These are phyloP conservation scores for Patiria pectinifera DNA, from an alignment of 53 echinoderm and acorn worm species.

Conservation along the genomic window DNA sequence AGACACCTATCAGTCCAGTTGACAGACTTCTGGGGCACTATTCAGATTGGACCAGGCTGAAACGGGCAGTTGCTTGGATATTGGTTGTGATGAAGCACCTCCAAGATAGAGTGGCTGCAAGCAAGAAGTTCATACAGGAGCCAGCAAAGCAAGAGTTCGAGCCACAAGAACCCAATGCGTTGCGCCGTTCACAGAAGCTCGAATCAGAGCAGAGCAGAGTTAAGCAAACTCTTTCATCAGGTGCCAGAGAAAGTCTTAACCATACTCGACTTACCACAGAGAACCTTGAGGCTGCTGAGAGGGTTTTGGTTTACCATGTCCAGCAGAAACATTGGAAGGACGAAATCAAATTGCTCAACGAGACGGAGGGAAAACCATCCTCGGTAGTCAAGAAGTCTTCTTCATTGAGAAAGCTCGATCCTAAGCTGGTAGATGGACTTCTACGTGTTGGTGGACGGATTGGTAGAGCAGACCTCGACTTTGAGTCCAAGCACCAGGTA, in stretches of 20 bases:
- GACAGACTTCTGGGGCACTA: not conserved
- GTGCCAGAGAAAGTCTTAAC: too few relatives aligned
- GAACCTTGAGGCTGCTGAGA: too few relatives aligned
- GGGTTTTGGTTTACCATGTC: too few relatives aligned
- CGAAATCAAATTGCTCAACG: slow-evolving; percentile 10
- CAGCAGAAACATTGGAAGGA: not conserved
- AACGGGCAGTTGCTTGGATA: slow-evolving; percentile 63
- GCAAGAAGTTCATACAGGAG: slow-evolving; percentile 15
- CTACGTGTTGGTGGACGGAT: slow-evolving; percentile 60
- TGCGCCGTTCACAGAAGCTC: too few relatives aligned
- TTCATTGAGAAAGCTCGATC: slow-evolving; percentile 29
- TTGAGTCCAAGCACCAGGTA: slow-evolving; percentile 51
- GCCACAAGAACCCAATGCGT: too few relatives aligned
- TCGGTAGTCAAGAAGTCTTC: slow-evolving; percentile 15
- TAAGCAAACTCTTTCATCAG: too few relatives aligned
- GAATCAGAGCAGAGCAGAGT: too few relatives aligned
- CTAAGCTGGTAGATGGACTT: slow-evolving; percentile 20
- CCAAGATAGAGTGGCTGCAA: slow-evolving; percentile 9
- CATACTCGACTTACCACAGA: too few relatives aligned
- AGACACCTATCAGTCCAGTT: too few relatives aligned
- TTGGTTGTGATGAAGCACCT: not conserved
- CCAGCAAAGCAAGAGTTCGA: too few relatives aligned
- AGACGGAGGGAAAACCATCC: not conserved
- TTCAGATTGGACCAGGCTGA: slow-evolving; percentile 58
- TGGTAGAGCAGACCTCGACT: slow-evolving; percentile 9